Percentiles rank a stretch among this genome's conserved stretches.
Conservation (phyloP, 2,797 vertebrate species). For the Amphiprion clarkii region DNA sequence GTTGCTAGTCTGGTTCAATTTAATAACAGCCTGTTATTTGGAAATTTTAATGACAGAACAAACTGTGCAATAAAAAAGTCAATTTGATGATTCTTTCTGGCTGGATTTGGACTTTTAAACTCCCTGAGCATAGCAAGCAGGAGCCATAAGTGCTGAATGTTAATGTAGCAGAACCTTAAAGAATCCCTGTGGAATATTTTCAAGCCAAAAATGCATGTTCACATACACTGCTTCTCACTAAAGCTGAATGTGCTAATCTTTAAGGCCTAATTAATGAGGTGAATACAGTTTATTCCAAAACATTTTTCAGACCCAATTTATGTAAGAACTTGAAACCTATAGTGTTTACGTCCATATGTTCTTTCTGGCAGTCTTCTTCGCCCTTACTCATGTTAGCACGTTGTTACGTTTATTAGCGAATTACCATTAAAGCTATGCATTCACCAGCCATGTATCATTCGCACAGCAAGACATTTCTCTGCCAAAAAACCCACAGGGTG, state of each 20-base stretch:
- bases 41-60: slow-evolving; percentile 38
- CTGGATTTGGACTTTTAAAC: slow-evolving; percentile 8
- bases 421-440: neutral
- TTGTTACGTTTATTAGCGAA: neutral
- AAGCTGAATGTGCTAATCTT: neutral
- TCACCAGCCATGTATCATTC: neutral
- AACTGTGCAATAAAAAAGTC: slow-evolving; percentile 41
- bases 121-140: slow-evolving; percentile 3
- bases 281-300: slow-evolving; percentile 14
- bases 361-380: neutral
- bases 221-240: neutral
- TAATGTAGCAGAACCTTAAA: neutral
- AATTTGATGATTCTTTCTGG: slow-evolving; percentile 31
- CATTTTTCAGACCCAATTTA: neutral
- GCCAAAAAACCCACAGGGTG: too few relatives aligned
- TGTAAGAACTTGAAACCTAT: neutral
- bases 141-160: neutral
- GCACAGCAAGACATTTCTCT: too few relatives aligned
- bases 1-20: slow-evolving; percentile 18
- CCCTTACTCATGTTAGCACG: neutral
- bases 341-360: neutral
- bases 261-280: neutral
- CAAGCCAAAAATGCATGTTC: neutral
- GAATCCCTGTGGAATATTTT: neutral
- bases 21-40: slow-evolving; percentile 39